A percentile compares a stretch with the other conserved stretches of the same genome.
These are phyloP conservation scores for Pachyrhynchus sulphureomaculatus DNA, from an alignment of 1,140 invertebrate species.

Conservation along the genomic window DNA sequence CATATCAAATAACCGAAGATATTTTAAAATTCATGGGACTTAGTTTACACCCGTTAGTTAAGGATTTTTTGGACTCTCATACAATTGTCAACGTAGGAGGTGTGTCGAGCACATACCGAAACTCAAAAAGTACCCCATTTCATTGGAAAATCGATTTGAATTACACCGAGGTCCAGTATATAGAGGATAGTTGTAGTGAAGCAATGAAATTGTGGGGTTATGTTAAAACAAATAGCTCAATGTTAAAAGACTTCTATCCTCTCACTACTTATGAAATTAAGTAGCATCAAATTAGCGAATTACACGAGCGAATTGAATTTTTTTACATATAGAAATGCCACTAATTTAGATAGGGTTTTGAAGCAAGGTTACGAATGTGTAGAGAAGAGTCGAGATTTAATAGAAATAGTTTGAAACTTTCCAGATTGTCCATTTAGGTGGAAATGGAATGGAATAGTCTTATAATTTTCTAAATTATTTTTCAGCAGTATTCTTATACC, in stretches of 20 bases:
- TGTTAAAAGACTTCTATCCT: constrained; percentile 60
- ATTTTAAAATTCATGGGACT: constrained; percentile 77
- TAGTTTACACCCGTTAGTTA: constrained; percentile 67
- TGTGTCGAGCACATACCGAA: constrained; percentile 79
- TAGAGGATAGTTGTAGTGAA: constrained; percentile 66
- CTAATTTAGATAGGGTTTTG: too few species aligned
- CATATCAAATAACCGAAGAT: constrained; percentile 68
- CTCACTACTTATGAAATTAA: constrained; percentile 51
- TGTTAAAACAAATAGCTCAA: constrained; percentile 55
- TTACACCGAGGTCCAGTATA: constrained; percentile 65
- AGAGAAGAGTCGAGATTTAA: too few species aligned
- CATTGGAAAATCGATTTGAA: constrained; percentile 79
- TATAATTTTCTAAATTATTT: too few species aligned
- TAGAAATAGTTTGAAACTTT: too few species aligned
- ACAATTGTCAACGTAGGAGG: constrained; percentile 76
- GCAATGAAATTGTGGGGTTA: constrained; percentile 86
- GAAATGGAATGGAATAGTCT: too few species aligned
- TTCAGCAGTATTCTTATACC: too few species aligned
- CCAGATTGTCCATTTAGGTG: too few species aligned
- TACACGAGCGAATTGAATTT: too few species aligned
- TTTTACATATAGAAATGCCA: too few species aligned
- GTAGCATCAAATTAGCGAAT: background rate
- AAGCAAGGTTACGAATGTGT: too few species aligned
- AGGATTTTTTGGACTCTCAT: constrained; percentile 76
- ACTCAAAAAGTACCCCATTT: constrained; percentile 80